Conservation (phyloP, 2,113 vertebrate species). For the Probosciger aterrimus region DNA sequence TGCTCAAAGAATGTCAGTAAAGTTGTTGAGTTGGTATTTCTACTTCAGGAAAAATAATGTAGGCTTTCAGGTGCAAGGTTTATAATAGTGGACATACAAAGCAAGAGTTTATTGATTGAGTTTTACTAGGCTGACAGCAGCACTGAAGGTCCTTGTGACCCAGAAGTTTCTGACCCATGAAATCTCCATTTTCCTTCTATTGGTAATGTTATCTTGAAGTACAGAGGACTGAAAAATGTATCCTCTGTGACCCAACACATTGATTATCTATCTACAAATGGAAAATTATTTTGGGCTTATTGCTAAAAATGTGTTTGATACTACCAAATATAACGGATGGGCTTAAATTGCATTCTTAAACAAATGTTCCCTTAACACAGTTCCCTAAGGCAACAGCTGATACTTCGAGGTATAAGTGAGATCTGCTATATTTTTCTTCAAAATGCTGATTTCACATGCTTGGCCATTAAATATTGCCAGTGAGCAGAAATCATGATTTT, state of each 20-base stretch:
- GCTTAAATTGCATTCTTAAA: background rate
- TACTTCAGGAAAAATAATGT: background rate
- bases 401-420: background rate
- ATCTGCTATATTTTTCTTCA: background rate
- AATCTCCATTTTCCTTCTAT: conserved; percentile 58
- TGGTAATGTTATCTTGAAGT: conserved; percentile 48
- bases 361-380: background rate
- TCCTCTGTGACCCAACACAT: background rate
- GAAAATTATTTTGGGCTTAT: background rate
- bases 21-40: background rate
- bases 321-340: background rate
- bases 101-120: conserved; percentile 1
- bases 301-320: background rate
- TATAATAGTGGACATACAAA: conserved; percentile 18
- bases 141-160: conserved; percentile 59
- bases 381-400: background rate
- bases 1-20: background rate
- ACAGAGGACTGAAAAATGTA: background rate
- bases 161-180: conserved; percentile 65
- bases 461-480: background rate
- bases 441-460: background rate
- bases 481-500: conserved; percentile 15
- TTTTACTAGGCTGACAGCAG: conserved; percentile 38
- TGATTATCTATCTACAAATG: background rate
- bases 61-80: background rate